Evolutionary conservation across 2,797 vertebrate species (phyloP).

Genomic region (Tenualosa thibaudeaui): DNA sequence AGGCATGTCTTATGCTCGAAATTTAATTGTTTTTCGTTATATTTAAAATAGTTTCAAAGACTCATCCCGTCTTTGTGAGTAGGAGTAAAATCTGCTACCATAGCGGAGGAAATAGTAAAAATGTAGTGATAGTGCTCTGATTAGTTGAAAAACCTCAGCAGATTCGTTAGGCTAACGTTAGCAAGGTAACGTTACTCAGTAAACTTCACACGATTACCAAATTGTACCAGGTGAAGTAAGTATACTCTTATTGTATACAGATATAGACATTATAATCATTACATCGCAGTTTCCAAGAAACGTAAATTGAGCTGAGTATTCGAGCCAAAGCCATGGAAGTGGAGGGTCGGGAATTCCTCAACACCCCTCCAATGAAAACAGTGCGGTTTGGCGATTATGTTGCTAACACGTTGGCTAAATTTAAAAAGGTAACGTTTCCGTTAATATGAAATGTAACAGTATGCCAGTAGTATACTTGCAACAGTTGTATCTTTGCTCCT

Average conservation of each 20-base stretch:
- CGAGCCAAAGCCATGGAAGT: slow-evolving; percentile 66
- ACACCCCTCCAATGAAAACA: slow-evolving; percentile 83
- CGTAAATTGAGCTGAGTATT: background rate
- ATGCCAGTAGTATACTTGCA: background rate
- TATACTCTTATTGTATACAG: background rate
- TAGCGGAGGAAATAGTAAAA: background rate
- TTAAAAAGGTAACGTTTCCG: slow-evolving; percentile 76
- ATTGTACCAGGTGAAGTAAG: background rate
- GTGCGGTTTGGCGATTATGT: slow-evolving; percentile 90
- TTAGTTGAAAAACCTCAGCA: background rate
- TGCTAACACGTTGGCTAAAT: slow-evolving; percentile 79
- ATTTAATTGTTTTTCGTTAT: background rate
- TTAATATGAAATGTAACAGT: slow-evolving; percentile 15
- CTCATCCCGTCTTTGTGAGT: background rate
- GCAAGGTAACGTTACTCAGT: background rate
- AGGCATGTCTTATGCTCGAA: background rate
- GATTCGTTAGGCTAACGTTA: background rate
- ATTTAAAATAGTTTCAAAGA: background rate
- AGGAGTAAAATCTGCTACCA: background rate
- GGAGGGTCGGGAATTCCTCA: slow-evolving; percentile 77
- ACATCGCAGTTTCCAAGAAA: background rate
- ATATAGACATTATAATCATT: background rate
- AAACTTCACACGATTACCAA: background rate
- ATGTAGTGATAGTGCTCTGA: background rate
- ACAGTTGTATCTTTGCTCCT: background rate